Percentiles rank a stretch among this genome's conserved stretches.
Conservation (phyloP, 2,888 invertebrate genomes). For the Lathronympha strigana region DNA sequence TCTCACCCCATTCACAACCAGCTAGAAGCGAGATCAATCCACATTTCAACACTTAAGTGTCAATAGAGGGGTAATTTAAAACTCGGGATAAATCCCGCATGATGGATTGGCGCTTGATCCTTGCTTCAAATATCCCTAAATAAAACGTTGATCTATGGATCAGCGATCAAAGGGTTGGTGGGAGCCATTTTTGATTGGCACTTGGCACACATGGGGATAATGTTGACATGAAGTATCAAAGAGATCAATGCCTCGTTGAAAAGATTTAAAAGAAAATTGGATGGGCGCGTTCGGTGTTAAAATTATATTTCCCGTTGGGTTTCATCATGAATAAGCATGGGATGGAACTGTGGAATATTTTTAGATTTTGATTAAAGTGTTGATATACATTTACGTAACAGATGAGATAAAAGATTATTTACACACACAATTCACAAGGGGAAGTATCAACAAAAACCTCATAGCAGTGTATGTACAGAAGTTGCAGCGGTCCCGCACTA, state of each 20-base stretch:
- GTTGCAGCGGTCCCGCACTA: no score
- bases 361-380: not conserved
- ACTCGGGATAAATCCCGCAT: constrained; percentile 63
- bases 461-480: no score
- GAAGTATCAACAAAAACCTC: no score
- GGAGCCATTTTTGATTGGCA: constrained; percentile 56
- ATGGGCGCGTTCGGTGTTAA: constrained; percentile 40
- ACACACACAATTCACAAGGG: no score
- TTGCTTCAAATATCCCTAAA: constrained; percentile 49
- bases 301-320: constrained; percentile 2
- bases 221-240: constrained; percentile 37
- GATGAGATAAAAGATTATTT: no score
- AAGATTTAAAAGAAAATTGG: constrained; percentile 40
- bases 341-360: not conserved
- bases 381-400: not conserved
- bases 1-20: constrained; percentile 21
- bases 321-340: not conserved
- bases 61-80: constrained; percentile 65
- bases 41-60: constrained; percentile 49
- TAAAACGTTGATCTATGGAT: constrained; percentile 54
- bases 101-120: constrained; percentile 70
- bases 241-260: constrained; percentile 35
- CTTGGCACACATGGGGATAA: constrained; percentile 47
- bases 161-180: constrained; percentile 59
- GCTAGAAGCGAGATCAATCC: constrained; percentile 18